Conservation (phyloP, 2,113 vertebrate genomes). For the Phoxinus phoxinus region DNA sequence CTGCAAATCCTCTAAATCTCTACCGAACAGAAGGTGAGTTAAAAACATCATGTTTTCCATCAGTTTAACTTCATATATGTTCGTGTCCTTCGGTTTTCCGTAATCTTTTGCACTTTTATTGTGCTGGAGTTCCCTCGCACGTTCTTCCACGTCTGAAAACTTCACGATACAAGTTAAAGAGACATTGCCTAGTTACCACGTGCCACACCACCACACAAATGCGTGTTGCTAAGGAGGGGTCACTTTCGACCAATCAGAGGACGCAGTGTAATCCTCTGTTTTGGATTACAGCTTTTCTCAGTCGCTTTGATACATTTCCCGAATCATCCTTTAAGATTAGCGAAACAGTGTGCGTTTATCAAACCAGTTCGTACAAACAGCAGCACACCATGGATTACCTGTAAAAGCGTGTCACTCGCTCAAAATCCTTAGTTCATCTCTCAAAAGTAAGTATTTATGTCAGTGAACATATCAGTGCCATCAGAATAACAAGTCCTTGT, state of each 20-base stretch:
- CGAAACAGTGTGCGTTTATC: no score
- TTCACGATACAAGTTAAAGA: conserved; percentile 51
- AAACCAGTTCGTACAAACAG: no score
- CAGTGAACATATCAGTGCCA: no score
- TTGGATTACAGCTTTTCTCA: background rate
- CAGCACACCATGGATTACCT: no score
- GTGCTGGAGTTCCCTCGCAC: background rate
- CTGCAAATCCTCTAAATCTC: conserved; percentile 20
- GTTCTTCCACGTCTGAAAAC: conserved; percentile 16
- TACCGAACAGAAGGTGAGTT: background rate
- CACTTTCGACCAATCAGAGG: conserved; percentile 55
- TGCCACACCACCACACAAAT: conserved; percentile 43
- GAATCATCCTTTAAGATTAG: no score
- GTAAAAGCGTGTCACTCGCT: no score
- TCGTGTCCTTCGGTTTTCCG: conserved; percentile 2
- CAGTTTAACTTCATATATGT: background rate
- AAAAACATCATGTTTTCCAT: background rate
- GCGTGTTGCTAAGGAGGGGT: conserved; percentile 54
- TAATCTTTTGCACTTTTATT: background rate
- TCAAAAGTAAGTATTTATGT: no score
- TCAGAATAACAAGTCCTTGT: no score
- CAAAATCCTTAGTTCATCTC: no score
- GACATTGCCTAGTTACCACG: conserved; percentile 57
- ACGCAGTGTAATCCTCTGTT: background rate
- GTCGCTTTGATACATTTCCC: no score